Evolutionary conservation across 2,113 vertebrate genomes (phyloP).

Genomic region (Pachypanchax playfairii): DNA sequence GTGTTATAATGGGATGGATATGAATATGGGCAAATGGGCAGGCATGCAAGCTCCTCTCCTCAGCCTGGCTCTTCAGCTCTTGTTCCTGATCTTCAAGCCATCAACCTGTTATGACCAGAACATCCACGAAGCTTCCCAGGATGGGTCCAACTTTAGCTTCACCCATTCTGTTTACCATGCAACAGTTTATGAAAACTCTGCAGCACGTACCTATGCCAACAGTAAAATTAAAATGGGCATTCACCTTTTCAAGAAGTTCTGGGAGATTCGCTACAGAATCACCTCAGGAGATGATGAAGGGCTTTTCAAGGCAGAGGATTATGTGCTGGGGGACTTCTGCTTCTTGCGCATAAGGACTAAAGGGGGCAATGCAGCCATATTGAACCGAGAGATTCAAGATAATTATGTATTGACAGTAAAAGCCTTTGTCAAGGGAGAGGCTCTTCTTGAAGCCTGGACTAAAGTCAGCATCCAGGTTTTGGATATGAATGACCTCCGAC

Average conservation of each 20-base stretch:
- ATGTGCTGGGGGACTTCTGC: conserved; percentile 94
- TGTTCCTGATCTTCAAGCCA: conserved; percentile 81
- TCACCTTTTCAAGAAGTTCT: conserved; percentile 85
- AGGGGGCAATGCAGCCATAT: conserved; percentile 95
- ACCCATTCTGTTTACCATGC: conserved; percentile 91
- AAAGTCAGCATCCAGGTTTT: conserved; percentile 95
- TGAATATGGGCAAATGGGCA: conserved; percentile 90
- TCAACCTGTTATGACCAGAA: conserved; percentile 79
- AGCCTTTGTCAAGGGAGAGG: conserved; percentile 90
- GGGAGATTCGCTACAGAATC: conserved; percentile 96
- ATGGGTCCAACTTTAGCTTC: conserved; percentile 84
- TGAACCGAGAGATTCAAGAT: conserved; percentile 97
- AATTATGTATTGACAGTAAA: conserved; percentile 94
- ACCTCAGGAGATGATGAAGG: conserved; percentile 97
- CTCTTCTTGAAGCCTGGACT: conserved; percentile 91
- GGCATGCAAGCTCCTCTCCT: conserved; percentile 80
- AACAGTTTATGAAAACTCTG: conserved; percentile 94
- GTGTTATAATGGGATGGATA: conserved; percentile 90
- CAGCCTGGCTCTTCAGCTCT: conserved; percentile 82
- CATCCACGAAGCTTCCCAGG: conserved; percentile 64
- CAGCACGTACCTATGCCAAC: conserved; percentile 93
- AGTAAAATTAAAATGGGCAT: conserved; percentile 95
- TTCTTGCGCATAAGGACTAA: conserved; percentile 97
- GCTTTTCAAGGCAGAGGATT: conserved; percentile 97
- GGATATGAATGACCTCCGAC: conserved; percentile 98